A percentile compares a stretch with the other conserved stretches of the same genome.
phyloP scores from a whole-genome alignment of 2,888 invertebrate genomes.

The Oxyteleia sp. region DNA sequence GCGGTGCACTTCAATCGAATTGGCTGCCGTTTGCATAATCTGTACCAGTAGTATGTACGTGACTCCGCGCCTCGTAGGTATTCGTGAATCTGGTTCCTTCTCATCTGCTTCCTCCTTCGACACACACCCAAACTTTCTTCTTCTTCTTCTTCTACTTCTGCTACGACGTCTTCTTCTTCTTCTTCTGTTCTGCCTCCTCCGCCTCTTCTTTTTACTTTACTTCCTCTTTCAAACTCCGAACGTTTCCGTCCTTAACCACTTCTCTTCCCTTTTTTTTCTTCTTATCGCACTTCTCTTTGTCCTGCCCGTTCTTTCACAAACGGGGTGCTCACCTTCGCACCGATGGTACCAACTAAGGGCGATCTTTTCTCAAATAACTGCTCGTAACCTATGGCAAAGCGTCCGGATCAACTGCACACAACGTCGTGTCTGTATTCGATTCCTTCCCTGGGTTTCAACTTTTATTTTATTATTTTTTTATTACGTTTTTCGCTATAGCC shows the following conservation, averaged over 20 bases:
- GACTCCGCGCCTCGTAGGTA: constrained; percentile 66
- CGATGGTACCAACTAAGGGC: constrained; percentile 48
- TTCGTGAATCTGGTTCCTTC: constrained; percentile 73
- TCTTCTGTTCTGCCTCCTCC: constrained; percentile 42
- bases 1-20: constrained; percentile 87
- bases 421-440: constrained; percentile 36
- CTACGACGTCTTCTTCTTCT: too few relatives aligned
- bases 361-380: constrained; percentile 65
- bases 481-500: constrained; percentile 10
- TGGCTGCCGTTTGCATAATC: constrained; percentile 87
- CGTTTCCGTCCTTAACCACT: constrained; percentile 43
- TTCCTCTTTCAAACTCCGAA: constrained; percentile 52
- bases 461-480: constrained; percentile 35
- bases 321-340: constrained; percentile 51
- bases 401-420: constrained; percentile 63
- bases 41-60: constrained; percentile 77
- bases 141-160: constrained; percentile 27
- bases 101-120: constrained; percentile 42
- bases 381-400: constrained; percentile 70
- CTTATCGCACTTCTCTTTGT: constrained; percentile 37
- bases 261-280: constrained; percentile 32
- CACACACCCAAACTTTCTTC: too few relatives aligned
- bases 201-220: constrained; percentile 64
- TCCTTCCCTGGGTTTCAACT: constrained; percentile 19
- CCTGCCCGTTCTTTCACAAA: constrained; percentile 40